A percentile compares a stretch with the other conserved stretches of the same genome.
These are phyloP conservation scores for Microcebus tavaratra DNA, from an alignment of 2,113 vertebrate species.

Conservation along the genomic window DNA sequence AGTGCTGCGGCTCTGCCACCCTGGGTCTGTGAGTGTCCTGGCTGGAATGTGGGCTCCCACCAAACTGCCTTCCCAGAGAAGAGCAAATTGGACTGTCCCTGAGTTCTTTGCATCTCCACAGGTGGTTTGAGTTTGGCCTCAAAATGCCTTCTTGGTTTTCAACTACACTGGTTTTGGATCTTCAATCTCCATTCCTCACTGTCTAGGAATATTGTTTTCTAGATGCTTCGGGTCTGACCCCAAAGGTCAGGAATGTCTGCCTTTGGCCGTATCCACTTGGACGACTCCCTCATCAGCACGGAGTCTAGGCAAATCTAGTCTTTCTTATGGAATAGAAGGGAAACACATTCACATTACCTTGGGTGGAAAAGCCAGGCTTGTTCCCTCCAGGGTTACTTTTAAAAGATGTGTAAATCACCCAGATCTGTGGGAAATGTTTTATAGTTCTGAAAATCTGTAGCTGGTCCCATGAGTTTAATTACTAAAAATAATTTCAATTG, in stretches of 20 bases:
- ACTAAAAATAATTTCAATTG: background rate
- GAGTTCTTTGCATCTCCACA: slow-evolving; percentile 19
- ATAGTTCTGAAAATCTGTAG: background rate
- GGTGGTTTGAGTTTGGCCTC: slow-evolving; percentile 49
- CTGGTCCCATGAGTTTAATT: background rate
- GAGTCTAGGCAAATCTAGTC: background rate
- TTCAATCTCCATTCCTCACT: background rate
- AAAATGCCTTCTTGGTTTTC: slow-evolving; percentile 10
- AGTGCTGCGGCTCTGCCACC: background rate
- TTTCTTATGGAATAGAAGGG: background rate
- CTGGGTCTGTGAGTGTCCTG: background rate
- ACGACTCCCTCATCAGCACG: background rate
- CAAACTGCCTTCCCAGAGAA: slow-evolving; percentile 17
- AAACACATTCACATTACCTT: background rate
- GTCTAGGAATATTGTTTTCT: background rate
- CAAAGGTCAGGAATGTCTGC: background rate
- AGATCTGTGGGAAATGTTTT: background rate
- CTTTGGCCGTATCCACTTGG: background rate
- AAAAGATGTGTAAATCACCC: background rate
- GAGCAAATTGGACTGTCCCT: slow-evolving; percentile 15
- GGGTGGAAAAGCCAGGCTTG: background rate
- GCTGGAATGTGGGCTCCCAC: background rate
- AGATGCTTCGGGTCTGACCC: background rate
- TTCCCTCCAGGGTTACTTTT: background rate
- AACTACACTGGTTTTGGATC: background rate